Percentiles rank a stretch among this genome's conserved stretches.
These are phyloP conservation scores for Crambe crambe DNA, from an alignment of 37 sponge, comb jelly and placozoan species.

Conservation along the genomic window DNA sequence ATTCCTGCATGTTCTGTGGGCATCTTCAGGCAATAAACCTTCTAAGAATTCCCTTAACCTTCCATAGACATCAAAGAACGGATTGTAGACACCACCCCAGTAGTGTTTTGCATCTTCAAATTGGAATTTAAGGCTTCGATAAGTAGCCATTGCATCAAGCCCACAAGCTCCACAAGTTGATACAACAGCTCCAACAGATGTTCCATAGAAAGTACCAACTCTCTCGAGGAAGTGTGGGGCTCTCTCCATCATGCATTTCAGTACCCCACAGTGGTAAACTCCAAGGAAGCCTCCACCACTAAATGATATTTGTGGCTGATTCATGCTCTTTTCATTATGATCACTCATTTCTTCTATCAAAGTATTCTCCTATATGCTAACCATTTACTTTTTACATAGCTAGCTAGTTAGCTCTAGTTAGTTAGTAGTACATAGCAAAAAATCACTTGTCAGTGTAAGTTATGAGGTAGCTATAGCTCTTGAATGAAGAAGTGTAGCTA, in stretches of 20 bases:
- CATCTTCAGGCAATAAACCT: constrained; percentile 54
- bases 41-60: constrained; percentile 50
- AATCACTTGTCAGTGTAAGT: too few relatives aligned
- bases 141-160: constrained; percentile 32
- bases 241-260: constrained; percentile 56
- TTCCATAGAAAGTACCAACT: constrained; percentile 57
- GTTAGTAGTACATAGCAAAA: too few relatives aligned
- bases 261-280: constrained; percentile 86
- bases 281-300: constrained; percentile 89
- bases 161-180: constrained; percentile 44
- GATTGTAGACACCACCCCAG: constrained; percentile 49
- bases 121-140: constrained; percentile 29
- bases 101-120: constrained; percentile 29
- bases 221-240: constrained; percentile 56
- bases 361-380: too few relatives aligned
- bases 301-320: constrained; percentile 65
- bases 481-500: too few relatives aligned
- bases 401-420: too few relatives aligned
- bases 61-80: constrained; percentile 51
- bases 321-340: too few relatives aligned
- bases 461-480: too few relatives aligned
- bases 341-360: too few relatives aligned
- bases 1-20: constrained; percentile 40
- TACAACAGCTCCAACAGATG: constrained; percentile 73
- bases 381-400: too few relatives aligned